Conservation (phyloP, 1,140 invertebrate species). For the Epicauta chinensis region DNA sequence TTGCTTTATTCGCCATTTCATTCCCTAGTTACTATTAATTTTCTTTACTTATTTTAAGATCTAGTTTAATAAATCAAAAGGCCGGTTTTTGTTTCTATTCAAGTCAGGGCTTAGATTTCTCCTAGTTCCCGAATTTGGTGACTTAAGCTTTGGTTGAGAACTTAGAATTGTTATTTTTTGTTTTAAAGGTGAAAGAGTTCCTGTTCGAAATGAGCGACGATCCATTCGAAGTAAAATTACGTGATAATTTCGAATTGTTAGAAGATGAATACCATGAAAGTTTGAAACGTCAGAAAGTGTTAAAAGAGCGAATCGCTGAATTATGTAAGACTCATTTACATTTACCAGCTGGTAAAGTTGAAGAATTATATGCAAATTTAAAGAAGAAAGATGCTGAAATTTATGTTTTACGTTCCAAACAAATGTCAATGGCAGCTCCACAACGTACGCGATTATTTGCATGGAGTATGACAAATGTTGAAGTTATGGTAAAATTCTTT, state of each 20-base stretch:
- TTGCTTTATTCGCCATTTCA: too few relatives aligned
- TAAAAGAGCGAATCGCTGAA: slow-evolving; percentile 78
- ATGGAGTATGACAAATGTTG: slow-evolving; percentile 71
- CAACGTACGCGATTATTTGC: slow-evolving; percentile 72
- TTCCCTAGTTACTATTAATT: too few relatives aligned
- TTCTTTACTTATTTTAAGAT: too few relatives aligned
- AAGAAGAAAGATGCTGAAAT: slow-evolving; percentile 89
- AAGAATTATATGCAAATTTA: slow-evolving; percentile 81
- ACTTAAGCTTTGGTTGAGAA: too few relatives aligned
- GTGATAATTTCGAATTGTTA: slow-evolving; percentile 92
- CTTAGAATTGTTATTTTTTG: slow-evolving; percentile 7
- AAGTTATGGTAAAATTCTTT: slow-evolving; percentile 41
- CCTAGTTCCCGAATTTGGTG: too few relatives aligned
- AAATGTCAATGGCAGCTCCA: slow-evolving; percentile 66
- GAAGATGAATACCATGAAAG: slow-evolving; percentile 96
- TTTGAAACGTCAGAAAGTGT: slow-evolving; percentile 81
- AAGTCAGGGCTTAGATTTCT: too few relatives aligned
- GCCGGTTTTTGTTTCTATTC: too few relatives aligned
- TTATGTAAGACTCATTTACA: slow-evolving; percentile 74
- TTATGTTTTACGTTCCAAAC: slow-evolving; percentile 85
- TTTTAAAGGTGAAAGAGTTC: slow-evolving; percentile 67
- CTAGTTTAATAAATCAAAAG: too few relatives aligned
- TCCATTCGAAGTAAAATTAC: slow-evolving; percentile 94
- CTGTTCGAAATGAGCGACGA: slow-evolving; percentile 92
- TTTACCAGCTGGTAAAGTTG: slow-evolving; percentile 78